phyloP scores from a whole-genome alignment of 2,888 invertebrate species.

The Agrenia bidenticulata region DNA sequence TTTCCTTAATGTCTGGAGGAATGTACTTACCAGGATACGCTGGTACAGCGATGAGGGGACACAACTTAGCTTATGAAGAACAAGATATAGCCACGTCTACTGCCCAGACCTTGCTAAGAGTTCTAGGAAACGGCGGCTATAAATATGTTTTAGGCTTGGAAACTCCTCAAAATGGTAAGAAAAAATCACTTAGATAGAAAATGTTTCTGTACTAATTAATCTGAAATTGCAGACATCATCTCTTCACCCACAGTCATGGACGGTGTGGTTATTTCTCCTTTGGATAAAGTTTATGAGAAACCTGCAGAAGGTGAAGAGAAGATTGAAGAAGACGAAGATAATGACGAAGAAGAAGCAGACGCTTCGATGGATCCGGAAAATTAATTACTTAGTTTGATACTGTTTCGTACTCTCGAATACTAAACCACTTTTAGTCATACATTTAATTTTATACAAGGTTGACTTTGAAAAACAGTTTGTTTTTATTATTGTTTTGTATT shows the following conservation, averaged over 20 bases:
- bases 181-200: not conserved
- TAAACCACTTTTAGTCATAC: too few species aligned
- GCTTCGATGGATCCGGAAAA: conserved; percentile 31
- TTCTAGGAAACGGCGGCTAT: conserved; percentile 89
- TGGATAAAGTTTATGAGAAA: conserved; percentile 90
- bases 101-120: conserved; percentile 86
- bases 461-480: too few species aligned
- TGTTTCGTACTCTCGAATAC: too few species aligned
- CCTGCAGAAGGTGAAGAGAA: conserved; percentile 67
- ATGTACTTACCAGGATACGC: conserved; percentile 57
- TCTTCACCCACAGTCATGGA: conserved; percentile 96
- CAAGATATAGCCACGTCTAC: conserved; percentile 92
- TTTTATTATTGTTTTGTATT: too few species aligned
- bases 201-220: not conserved
- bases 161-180: conserved; percentile 37
- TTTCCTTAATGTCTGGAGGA: conserved; percentile 89
- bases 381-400: conserved; percentile 1
- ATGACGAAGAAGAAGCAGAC: conserved; percentile 66
- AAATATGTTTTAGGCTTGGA: conserved; percentile 78
- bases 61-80: conserved; percentile 74
- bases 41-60: conserved; percentile 48
- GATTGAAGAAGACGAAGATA: conserved; percentile 60
- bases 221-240: conserved; percentile 61
- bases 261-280: conserved; percentile 90
- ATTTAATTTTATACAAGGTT: too few species aligned